Conservation (phyloP, 2,113 vertebrate species). For the Anas platyrhynchos region DNA sequence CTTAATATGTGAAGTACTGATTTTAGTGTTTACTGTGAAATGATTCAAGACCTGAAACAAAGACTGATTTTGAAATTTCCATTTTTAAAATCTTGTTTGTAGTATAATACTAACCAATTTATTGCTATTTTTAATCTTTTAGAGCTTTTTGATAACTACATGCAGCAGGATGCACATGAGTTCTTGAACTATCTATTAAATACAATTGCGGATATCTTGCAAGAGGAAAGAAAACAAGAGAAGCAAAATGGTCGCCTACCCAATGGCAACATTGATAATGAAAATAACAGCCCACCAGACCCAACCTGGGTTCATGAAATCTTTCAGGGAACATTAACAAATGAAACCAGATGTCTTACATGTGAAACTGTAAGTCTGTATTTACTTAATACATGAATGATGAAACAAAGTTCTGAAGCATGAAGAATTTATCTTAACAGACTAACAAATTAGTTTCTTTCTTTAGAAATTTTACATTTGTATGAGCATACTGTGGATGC, state of each 20-base stretch:
- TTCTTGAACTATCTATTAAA: constrained; percentile 98
- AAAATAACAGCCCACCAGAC: constrained; percentile 78
- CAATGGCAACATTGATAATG: constrained; percentile 78
- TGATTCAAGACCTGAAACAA: neutral
- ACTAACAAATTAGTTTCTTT: neutral
- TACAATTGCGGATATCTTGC: constrained; percentile 96
- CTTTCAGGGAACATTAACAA: constrained; percentile 87
- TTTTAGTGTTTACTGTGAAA: neutral
- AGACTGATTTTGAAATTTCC: neutral
- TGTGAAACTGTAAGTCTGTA: constrained; percentile 83
- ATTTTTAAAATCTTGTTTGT: neutral
- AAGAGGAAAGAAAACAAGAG: constrained; percentile 95
- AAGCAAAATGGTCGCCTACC: constrained; percentile 95
- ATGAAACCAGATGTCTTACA: constrained; percentile 87
- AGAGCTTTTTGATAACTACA: constrained; percentile 99
- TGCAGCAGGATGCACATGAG: constrained; percentile 98
- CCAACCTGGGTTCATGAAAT: constrained; percentile 88
- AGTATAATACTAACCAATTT: neutral
- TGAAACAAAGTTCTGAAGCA: no score
- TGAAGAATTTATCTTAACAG: neutral
- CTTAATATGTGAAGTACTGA: neutral
- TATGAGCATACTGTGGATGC: neutral
- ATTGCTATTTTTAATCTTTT: constrained; percentile 32
- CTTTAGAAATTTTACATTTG: neutral
- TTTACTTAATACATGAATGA: no score